These are phyloP conservation scores for Scaptodrosophila latifasciaeformis DNA, from an alignment of 2,888 invertebrate genomes.

Conservation along the genomic window DNA sequence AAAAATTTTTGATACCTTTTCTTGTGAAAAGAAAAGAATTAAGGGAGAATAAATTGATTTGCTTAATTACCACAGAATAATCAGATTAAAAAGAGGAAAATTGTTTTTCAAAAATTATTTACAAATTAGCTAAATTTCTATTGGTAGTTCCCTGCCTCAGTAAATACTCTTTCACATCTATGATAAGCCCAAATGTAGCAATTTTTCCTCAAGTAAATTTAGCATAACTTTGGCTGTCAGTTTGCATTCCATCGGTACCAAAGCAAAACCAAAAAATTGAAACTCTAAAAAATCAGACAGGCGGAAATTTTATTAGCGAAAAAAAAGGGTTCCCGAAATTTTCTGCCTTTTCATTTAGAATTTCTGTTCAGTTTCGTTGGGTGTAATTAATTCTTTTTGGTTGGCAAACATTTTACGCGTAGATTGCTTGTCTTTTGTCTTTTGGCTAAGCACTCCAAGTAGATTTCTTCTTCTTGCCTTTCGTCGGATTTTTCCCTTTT, in stretches of 20 bases:
- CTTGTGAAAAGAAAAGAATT: no score
- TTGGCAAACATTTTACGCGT: constrained; percentile 63
- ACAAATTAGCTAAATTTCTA: no score
- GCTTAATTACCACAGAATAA: no score
- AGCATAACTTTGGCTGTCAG: constrained; percentile 38
- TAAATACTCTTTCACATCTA: no score
- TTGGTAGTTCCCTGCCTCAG: no score
- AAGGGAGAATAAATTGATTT: no score
- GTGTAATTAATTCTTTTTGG: constrained; percentile 69
- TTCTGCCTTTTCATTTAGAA: neutral
- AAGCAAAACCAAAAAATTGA: no score
- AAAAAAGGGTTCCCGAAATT: neutral
- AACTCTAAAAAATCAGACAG: constrained; percentile 16
- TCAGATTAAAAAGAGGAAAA: no score
- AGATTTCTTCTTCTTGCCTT: no score
- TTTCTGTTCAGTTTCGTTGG: constrained; percentile 29
- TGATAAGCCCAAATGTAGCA: neutral
- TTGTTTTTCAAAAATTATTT: no score
- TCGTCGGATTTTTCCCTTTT: no score
- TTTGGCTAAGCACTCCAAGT: constrained; percentile 49
- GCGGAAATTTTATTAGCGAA: constrained; percentile 33
- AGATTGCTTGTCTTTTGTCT: constrained; percentile 66
- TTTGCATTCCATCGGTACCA: no score
- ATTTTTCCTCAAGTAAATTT: constrained; percentile 48
- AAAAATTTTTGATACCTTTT: neutral